Evolutionary conservation across 2,888 invertebrate species (phyloP).

Genomic region (Lapara coniferarum): DNA sequence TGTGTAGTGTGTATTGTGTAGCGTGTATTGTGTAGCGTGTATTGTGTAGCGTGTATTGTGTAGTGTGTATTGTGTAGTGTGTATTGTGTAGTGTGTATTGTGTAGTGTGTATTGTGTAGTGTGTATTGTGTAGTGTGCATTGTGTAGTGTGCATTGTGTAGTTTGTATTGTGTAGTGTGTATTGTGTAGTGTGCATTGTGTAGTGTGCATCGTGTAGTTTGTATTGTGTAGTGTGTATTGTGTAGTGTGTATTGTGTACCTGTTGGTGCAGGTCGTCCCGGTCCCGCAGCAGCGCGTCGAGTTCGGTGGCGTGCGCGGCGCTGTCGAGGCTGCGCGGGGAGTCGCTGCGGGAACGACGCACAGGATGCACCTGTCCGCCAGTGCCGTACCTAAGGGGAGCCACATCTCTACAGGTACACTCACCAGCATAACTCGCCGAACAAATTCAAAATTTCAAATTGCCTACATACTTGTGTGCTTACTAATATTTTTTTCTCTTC

Average conservation of each 20-base stretch:
- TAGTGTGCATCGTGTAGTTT: too few relatives aligned
- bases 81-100: too few relatives aligned
- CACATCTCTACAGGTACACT: too few relatives aligned
- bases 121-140: not conserved
- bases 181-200: too few relatives aligned
- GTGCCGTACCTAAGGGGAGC: slow-evolving; percentile 57
- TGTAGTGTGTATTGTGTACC: slow-evolving; percentile 68
- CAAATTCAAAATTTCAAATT: too few relatives aligned
- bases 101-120: slow-evolving; percentile 47
- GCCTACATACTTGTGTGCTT: too few relatives aligned
- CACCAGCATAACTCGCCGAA: too few relatives aligned
- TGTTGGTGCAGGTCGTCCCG: slow-evolving; percentile 89
- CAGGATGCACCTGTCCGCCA: slow-evolving; percentile 40
- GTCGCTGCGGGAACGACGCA: slow-evolving; percentile 42
- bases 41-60: too few relatives aligned
- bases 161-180: not conserved
- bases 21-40: too few relatives aligned
- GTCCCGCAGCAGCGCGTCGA: slow-evolving; percentile 86
- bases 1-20: slow-evolving; percentile 47
- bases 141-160: slow-evolving; percentile 49
- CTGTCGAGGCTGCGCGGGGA: slow-evolving; percentile 54
- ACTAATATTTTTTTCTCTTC: too few relatives aligned
- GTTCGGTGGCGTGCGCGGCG: slow-evolving; percentile 68
- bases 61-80: slow-evolving; percentile 52
- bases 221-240: too few relatives aligned